phyloP scores from a whole-genome alignment of 2,888 invertebrate genomes.

The Alitta virens region DNA sequence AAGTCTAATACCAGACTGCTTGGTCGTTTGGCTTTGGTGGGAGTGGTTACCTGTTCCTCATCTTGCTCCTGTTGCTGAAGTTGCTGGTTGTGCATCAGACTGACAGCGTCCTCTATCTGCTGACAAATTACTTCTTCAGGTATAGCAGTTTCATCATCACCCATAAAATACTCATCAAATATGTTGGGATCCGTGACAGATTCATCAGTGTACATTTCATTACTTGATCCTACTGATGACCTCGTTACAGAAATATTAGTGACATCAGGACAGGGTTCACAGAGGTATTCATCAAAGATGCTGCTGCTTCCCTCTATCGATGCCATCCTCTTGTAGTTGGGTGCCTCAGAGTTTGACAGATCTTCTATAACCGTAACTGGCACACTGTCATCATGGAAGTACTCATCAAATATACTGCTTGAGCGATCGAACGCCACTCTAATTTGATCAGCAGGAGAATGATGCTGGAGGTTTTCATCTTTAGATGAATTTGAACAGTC shows the following conservation, averaged over 20 bases:
- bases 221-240: too few relatives aligned
- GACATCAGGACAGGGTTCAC: constrained; percentile 7
- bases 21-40: too few relatives aligned
- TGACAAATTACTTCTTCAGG: not conserved
- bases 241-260: not conserved
- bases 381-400: constrained; percentile 15
- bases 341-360: not conserved
- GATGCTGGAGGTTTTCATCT: too few relatives aligned
- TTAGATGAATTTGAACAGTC: too few relatives aligned
- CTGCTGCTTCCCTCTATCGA: constrained; percentile 40
- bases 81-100: too few relatives aligned
- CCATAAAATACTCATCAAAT: constrained; percentile 49
- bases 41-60: too few relatives aligned
- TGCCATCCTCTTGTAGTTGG: constrained; percentile 20
- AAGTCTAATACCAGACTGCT: too few relatives aligned
- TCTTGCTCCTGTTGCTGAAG: too few relatives aligned
- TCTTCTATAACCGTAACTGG: not conserved
- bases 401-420: constrained; percentile 28
- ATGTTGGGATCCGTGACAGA: constrained; percentile 22
- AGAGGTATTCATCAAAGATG: constrained; percentile 24
- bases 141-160: constrained; percentile 30
- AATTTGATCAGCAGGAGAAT: too few relatives aligned
- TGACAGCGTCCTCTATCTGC: too few relatives aligned
- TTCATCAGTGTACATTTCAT: too few relatives aligned
- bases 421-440: not conserved